Base-by-base conservation (phyloP, 2,113 vertebrate genomes). In the Zapus hudsonius region DNA sequence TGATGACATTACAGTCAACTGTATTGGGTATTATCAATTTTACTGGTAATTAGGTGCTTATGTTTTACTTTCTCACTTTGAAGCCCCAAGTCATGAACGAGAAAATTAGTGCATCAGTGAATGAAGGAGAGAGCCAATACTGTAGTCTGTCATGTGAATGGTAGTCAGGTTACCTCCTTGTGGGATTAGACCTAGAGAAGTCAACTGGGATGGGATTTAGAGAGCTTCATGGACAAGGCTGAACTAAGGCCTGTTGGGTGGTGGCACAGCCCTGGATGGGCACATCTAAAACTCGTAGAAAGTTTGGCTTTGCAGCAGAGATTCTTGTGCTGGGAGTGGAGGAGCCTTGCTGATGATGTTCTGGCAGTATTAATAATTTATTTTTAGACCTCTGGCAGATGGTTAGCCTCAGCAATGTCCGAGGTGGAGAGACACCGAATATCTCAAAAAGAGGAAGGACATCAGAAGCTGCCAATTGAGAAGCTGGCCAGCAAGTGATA, bases 11-110 rank as follows among this genome's bases (percentile, higher is more conserved):
- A 69, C 86, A 75, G 59, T 3, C 25, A 89, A n/a, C 78, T 74
- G n/a, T 3, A 89, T 93, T 12, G 81, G 69, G 36, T 72, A 23
- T 84, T 40, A 33, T 57, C 92, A 80, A 66, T 10, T 42, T 47
- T 82, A 38, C 5, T 89, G 42, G n/a, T 90, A 78, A 74, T 59
- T 42, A 78, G 42, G 25, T 69, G 20, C 83, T 79, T 83, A 80
- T 44, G 36, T 90, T 83, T 90, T 20, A 85, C 4, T 84, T 95
- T 90, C 61, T 90, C 59, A 75, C 67, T 94, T 36, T 47, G 2
- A 7, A 61, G 76, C 85, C 8, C 29, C 9, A 64, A 52, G 36
- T 72, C 36, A 87, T 22, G 69, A 89, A 87, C 44, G 89, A 84
- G 55, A 78, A 94, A 85, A 74, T 87, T 59, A 80, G 19, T 76